Evolutionary conservation across 1,140 invertebrate genomes (phyloP).

Genomic region (Aphaenogaster ashmeadi): DNA sequence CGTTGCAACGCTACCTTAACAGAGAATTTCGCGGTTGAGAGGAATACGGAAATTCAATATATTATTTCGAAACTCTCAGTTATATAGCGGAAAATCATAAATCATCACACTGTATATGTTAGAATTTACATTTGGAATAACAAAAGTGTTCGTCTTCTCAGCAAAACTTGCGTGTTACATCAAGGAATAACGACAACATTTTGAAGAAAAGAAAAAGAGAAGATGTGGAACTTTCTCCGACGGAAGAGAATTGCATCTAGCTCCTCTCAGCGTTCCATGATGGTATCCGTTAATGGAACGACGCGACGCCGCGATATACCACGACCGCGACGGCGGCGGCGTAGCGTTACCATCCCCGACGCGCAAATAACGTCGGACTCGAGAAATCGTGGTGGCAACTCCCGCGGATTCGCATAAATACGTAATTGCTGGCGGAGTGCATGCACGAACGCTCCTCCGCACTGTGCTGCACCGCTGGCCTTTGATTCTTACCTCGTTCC

Average conservation of each 20-base stretch:
- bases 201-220: not conserved
- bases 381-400: slow-evolving; percentile 10
- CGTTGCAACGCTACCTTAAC: not conserved
- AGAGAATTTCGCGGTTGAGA: not conserved
- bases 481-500: slow-evolving; percentile 29
- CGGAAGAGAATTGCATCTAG: not conserved
- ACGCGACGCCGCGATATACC: not conserved
- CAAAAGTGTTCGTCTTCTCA: not conserved
- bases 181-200: not conserved
- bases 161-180: not conserved
- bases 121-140: not conserved
- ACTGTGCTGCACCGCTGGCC: not conserved
- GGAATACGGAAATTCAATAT: not conserved
- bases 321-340: not conserved
- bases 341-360: not conserved
- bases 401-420: slow-evolving; percentile 14
- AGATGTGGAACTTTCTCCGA: not conserved
- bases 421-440: slow-evolving; percentile 26
- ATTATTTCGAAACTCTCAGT: not conserved
- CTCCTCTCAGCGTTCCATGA: not conserved
- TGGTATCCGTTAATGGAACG: not conserved
- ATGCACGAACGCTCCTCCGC: not conserved
- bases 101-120: not conserved
- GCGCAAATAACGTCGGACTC: slow-evolving; percentile 17
- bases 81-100: not conserved